These are phyloP conservation scores for Cetoscarus ocellatus DNA, from an alignment of 2,797 vertebrate species.

Conservation along the genomic window DNA sequence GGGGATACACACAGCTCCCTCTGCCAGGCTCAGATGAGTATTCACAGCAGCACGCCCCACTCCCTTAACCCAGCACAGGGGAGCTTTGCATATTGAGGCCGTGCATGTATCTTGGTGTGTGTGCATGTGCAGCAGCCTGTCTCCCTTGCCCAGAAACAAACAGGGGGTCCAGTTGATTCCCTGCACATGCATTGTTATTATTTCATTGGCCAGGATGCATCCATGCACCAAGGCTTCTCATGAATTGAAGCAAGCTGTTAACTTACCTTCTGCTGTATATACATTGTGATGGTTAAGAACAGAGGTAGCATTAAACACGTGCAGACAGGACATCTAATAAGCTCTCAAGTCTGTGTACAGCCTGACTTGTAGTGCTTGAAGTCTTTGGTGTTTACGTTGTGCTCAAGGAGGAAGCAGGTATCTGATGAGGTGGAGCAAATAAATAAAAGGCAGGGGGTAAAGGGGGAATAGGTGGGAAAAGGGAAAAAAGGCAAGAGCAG, in stretches of 20 bases:
- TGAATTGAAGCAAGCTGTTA: constrained; percentile 46
- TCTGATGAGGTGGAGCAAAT: constrained; percentile 53
- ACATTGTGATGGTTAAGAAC: constrained; percentile 32
- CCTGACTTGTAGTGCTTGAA: constrained; percentile 16
- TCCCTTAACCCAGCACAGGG: constrained; percentile 79
- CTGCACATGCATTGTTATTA: constrained; percentile 73
- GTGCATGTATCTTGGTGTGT: constrained; percentile 57
- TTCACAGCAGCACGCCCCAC: constrained; percentile 80
- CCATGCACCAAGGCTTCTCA: constrained; percentile 52
- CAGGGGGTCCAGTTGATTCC: constrained; percentile 71
- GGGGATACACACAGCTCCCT: constrained; percentile 77
- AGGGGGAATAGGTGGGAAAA: constrained; percentile 6
- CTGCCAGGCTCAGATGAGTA: constrained; percentile 82
- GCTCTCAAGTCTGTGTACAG: constrained; percentile 17
- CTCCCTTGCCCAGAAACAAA: constrained; percentile 62
- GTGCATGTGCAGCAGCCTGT: constrained; percentile 25
- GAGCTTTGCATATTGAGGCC: constrained; percentile 84
- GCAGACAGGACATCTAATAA: constrained; percentile 5
- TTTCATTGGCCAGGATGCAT: constrained; percentile 65
- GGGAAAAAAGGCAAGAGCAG: constrained; percentile 49
- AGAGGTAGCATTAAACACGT: constrained; percentile 35
- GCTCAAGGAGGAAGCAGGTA: constrained; percentile 14
- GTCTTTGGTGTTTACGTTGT: constrained; percentile 22
- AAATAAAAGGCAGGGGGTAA: constrained; percentile 30
- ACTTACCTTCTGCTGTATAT: constrained; percentile 38